Conservation (phyloP, 2,113 vertebrate genomes). For the Cololabis saira region DNA sequence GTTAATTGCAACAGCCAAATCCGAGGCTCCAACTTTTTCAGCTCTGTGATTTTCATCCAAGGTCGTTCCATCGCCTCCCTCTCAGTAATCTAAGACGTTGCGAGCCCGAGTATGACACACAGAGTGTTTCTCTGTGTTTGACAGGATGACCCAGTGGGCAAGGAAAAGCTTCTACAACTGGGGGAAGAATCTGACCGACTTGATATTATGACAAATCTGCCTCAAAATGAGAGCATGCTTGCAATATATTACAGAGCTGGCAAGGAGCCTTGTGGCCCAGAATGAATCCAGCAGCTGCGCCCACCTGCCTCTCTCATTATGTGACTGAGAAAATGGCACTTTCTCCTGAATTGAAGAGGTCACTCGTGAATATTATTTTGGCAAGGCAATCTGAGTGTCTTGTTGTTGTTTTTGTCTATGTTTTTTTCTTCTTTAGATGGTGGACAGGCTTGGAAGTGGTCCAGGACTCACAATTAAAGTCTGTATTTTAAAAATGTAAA, state of each 20-base stretch:
- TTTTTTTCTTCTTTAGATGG: not conserved
- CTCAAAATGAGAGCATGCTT: conserved; percentile 65
- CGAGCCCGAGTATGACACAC: conserved; percentile 60
- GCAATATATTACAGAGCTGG: conserved; percentile 64
- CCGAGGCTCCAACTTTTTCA: conserved; percentile 33
- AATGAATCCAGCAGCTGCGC: conserved; percentile 59
- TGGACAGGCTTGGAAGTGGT: not conserved
- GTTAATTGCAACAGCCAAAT: conserved; percentile 12
- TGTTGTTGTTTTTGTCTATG: not conserved
- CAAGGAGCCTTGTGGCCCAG: conserved; percentile 46
- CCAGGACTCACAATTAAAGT: not conserved
- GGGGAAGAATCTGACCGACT: conserved; percentile 57
- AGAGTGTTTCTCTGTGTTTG: conserved; percentile 59
- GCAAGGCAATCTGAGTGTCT: not conserved
- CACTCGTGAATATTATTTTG: conserved; percentile 9
- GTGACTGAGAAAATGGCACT: conserved; percentile 41
- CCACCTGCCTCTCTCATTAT: conserved; percentile 54
- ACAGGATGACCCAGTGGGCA: conserved; percentile 73
- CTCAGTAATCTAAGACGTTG: conserved; percentile 42
- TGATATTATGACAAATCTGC: conserved; percentile 78
- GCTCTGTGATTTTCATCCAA: conserved; percentile 50
- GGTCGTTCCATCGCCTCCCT: conserved; percentile 25
- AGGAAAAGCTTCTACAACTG: conserved; percentile 55
- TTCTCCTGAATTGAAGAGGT: conserved; percentile 20
- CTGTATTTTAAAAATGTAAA: not conserved